Evolutionary conservation across 1,140 invertebrate genomes (phyloP), one percentile per base, ranked within the genome.

Genomic region (Drosophila arawakana): DNA sequence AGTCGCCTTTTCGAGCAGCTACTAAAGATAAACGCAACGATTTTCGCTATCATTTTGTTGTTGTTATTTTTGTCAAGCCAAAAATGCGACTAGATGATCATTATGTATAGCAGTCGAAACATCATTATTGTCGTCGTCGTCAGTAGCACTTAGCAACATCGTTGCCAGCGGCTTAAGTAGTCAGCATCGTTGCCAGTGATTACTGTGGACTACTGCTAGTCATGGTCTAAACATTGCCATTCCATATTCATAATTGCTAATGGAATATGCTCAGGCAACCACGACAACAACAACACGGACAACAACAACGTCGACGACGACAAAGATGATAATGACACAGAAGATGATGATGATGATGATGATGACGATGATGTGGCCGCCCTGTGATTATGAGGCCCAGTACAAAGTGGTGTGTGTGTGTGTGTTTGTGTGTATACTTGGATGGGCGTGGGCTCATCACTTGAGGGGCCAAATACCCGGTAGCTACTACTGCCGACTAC

Each of bases 161-260:
- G 76, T 84, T 84, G 76, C 63, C 68, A 80, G 73, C 67, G 76
- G 69, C 82, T 86, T 86, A 86, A 88, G 82, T 86, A 86, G 83
- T 88, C 82, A 59, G 70, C 73, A 59, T 74, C 58, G 71, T 80
- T 81, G 72, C 47, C 55, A 79, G 69, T 73, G 65, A 72, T 60
- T 68, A 73, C 50, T 58, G 61, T 30, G 18, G 77, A 76, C 78
- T 80, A 66, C 71, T 70, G 58, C 74, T 88, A 86, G 84, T 79
- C 79, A 82, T 68, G 79, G 78, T 73, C 76, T 72, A 67, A 30
- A 65, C 71, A 55, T 76, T 65, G 77, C 79, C 81, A 81, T 82
- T 86, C 78, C 86, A 90, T 85, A 91, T 88, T 91, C 90, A 90
- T 91, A 91, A 91, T 91, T 91, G 86, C 90, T 91, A 91, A 91